A percentile compares a stretch with the other conserved stretches of the same genome.
Conservation (phyloP, 2,113 vertebrate species). For the Excalfactoria chinensis region DNA sequence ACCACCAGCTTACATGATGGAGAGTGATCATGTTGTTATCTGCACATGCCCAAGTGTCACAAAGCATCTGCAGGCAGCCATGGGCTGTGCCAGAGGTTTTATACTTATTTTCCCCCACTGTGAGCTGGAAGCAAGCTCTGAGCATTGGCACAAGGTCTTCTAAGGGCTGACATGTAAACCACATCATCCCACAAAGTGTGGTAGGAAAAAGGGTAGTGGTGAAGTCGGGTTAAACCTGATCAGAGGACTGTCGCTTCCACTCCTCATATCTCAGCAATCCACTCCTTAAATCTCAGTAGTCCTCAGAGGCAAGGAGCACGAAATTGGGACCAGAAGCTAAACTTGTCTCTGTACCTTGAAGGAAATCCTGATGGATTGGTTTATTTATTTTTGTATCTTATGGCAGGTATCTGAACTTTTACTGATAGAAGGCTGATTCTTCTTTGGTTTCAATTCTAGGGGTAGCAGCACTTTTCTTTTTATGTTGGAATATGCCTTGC, state of each 20-base stretch:
- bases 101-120: background rate
- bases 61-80: background rate
- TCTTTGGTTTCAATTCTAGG: background rate
- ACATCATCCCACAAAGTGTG: fast-evolving
- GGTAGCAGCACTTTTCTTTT: background rate
- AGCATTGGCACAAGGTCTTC: background rate
- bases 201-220: background rate
- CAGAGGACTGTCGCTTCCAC: background rate
- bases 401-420: background rate
- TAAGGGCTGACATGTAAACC: background rate
- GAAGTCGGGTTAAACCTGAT: background rate
- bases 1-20: fast-evolving
- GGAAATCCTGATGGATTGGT: background rate
- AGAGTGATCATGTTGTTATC: background rate
- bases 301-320: background rate
- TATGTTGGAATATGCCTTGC: background rate
- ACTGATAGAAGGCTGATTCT: background rate
- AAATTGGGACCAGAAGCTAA: background rate
- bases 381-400: background rate
- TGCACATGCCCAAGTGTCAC: background rate
- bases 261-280: background rate
- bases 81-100: fast-evolving
- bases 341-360: background rate
- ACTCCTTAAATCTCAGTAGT: background rate
- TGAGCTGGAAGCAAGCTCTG: background rate